Base-by-base conservation (phyloP, 2,888 invertebrate genomes). In the Entomobrya proxima region DNA sequence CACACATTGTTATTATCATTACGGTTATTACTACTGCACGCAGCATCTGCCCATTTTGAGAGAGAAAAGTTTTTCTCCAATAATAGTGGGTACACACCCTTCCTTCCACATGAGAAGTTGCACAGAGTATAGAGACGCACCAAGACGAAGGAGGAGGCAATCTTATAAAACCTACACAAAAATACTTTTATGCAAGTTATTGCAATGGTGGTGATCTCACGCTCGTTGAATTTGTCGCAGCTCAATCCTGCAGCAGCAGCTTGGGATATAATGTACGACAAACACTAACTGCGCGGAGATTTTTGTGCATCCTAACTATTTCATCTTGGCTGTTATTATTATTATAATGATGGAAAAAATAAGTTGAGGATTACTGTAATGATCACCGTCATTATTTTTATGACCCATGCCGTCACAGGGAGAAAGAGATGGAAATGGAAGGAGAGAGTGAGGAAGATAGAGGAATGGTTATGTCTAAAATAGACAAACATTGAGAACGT, bases 351-450 rank as follows among this genome's bases (percentile, higher is more conserved):
- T 55, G 27, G 72, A 27, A 58, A 64, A 69, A 80, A 69, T 69
- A 81, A 81, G 81, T 74, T 44, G 61, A 74, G 81, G 61, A 74
- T 81, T 74, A 81, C 74, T 61, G 30, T 74, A 81, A 81, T 81
- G 81, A 81, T 81, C 74, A 61, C 81, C n/a, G 72, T 81, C 81
- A 81, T 81, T 81, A 81, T 74, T 81, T 81, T 81, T 81, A 81
- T 81, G 58, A 40, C 21, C 74, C 44, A 21, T 15, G 72, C 72
- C 72, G 67, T 27, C 40, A 81, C 74, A 81, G 27, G 44, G 69
- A 72, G 55, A n/a, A 72, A 47, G 50, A 67, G 52, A 52, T 18
- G 52, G 21, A 52, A 52, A 52, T n/a, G 7, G 18, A 18, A 47
- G n/a, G 61, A 61, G 32, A n/a, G n/a, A n/a, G 32, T n/a, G n/a